Percentiles rank a stretch among this genome's conserved stretches.
These are phyloP conservation scores for Chanos chanos DNA, from an alignment of 2,797 vertebrate species.

Conservation along the genomic window DNA sequence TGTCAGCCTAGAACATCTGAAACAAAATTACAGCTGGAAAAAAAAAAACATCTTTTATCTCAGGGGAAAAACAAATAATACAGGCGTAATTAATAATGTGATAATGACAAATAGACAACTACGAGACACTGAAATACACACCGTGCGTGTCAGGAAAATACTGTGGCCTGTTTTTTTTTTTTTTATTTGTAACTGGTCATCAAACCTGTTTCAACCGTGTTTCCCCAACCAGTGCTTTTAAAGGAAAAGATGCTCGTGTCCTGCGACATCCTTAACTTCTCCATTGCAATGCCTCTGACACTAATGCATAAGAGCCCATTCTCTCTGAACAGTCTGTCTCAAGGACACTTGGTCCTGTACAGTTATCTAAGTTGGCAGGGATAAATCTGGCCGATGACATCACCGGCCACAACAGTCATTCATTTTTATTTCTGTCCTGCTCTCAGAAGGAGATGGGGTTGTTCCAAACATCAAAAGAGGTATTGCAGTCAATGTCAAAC, in stretches of 20 bases:
- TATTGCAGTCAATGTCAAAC: conserved; percentile 38
- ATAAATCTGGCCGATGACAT: conserved; percentile 74
- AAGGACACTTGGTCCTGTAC: conserved; percentile 72
- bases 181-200: conserved; percentile 23
- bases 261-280: conserved; percentile 61
- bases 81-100: too few species aligned
- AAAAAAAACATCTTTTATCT: too few species aligned
- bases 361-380: conserved; percentile 67
- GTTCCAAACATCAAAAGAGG: conserved; percentile 37
- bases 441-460: conserved; percentile 59
- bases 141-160: too few species aligned
- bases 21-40: too few species aligned
- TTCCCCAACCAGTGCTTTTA: conserved; percentile 37
- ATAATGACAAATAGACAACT: too few species aligned
- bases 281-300: conserved; percentile 62
- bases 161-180: conserved; percentile 20
- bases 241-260: conserved; percentile 18
- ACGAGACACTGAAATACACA: too few species aligned
- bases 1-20: too few species aligned
- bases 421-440: conserved; percentile 70
- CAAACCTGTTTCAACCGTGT: conserved; percentile 31
- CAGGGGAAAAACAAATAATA: too few species aligned
- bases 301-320: conserved; percentile 61
- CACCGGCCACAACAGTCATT: conserved; percentile 69
- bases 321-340: conserved; percentile 64